Base-by-base conservation (phyloP, 1,140 invertebrate genomes). In the Temnothorax curvispinosus region DNA sequence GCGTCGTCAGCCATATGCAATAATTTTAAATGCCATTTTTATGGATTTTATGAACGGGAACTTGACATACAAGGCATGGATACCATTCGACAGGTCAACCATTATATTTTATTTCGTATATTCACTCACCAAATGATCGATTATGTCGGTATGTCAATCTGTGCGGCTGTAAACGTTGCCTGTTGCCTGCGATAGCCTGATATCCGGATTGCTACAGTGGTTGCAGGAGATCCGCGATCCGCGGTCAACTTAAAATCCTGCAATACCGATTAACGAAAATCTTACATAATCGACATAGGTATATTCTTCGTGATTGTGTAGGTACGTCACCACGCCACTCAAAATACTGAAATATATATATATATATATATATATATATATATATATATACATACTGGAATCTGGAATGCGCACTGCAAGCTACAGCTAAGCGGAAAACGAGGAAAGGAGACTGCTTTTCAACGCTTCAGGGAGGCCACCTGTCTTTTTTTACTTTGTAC, bases 171-270 rank as follows among this genome's bases (percentile, higher is more conserved):
- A 0, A 87, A 91, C 11, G 72, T 80, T 11, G 85, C 90, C 0
- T 58, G 72, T 80, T 11, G 85, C 90, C 0, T 58, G 54, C 1
- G 90, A 91, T 15, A 72, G 54, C 9, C 13, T 90, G 11, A 52
- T 91, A n/a, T 82, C 56, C 11, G 89, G 89, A 15, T 44, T 91
- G 3, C 27, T 91, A 15, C 77, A 87, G 15, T 77, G 87, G 41
- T n/a, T 91, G n/a, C 77, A 87, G 15, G 81, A 88, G 41, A 64
- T 88, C 0, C 87, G 89, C 6, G 35, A 64, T 88, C 0, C 87
- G 87, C 6, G 85, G 81, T 11, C 90, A 90, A 54, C 44, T 90
- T 3, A 64, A 84, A 60, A 89, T 90, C 35, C 35, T 90, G 8
- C 58, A 89, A 58, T 41, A 85, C 1, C 74, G 89, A 11, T 74